phyloP scores from a whole-genome alignment of 1,140 invertebrate genomes.

The Drosophila pallidifrons region DNA sequence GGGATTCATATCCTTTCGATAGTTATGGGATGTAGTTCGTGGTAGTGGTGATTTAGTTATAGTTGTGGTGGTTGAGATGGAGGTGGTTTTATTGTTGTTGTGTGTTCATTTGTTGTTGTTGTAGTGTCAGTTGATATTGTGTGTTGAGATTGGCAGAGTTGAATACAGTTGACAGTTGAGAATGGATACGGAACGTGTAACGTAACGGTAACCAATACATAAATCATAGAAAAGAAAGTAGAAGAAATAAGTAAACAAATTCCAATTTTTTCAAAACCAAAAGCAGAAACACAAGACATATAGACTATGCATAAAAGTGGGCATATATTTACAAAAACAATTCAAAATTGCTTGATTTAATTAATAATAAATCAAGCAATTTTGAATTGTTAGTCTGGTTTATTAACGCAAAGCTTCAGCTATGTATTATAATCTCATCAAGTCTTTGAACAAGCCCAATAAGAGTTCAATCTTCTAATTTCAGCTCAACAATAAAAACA shows the following conservation, averaged over 20 bases:
- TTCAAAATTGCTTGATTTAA: neutral
- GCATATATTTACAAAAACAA: neutral
- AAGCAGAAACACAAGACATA: slow-evolving; percentile 57
- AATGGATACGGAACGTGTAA: slow-evolving; percentile 50
- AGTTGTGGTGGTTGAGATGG: slow-evolving; percentile 35
- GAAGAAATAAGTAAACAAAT: slow-evolving; percentile 83
- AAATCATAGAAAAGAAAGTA: slow-evolving; percentile 84
- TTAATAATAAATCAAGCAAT: no score
- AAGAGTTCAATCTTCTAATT: neutral
- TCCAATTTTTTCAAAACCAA: slow-evolving; percentile 67
- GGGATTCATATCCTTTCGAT: slow-evolving; percentile 81
- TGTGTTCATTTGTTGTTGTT: slow-evolving; percentile 12
- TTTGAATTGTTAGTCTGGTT: no score
- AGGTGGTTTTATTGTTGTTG: neutral
- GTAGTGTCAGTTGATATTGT: slow-evolving; percentile 40
- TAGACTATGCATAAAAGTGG: slow-evolving; percentile 4
- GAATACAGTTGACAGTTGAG: slow-evolving; percentile 50
- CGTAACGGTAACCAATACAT: slow-evolving; percentile 77
- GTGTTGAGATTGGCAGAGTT: slow-evolving; percentile 47
- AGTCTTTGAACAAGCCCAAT: neutral
- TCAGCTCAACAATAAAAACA: neutral
- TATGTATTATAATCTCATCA: no score
- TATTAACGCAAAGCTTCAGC: no score
- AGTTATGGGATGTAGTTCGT: neutral
- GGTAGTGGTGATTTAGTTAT: slow-evolving; percentile 32